Evolutionary conservation across 2,888 invertebrate genomes (phyloP).

Genomic region (Aspidiotus destructor): DNA sequence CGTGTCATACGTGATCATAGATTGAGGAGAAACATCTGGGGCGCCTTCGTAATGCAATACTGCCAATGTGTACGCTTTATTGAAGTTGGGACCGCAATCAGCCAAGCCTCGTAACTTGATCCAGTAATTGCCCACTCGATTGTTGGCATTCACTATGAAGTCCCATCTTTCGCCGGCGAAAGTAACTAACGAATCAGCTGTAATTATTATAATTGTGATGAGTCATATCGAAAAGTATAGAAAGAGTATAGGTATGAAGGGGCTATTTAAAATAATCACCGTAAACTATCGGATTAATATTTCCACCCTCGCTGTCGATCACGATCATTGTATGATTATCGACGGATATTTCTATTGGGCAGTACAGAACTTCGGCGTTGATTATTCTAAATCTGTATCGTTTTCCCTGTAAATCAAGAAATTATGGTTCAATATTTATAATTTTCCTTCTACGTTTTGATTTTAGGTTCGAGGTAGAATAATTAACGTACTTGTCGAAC

Average conservation of each 20-base stretch:
- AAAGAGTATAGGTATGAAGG: background rate
- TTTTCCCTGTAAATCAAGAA: slow-evolving; percentile 48
- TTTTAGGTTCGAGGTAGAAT: too few species aligned
- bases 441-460: background rate
- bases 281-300: slow-evolving; percentile 58
- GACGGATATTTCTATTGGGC: slow-evolving; percentile 71
- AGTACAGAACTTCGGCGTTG: slow-evolving; percentile 78
- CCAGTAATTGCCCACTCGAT: slow-evolving; percentile 65
- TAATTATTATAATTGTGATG: slow-evolving; percentile 35
- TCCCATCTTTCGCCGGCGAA: slow-evolving; percentile 86
- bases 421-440: slow-evolving; percentile 33
- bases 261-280: slow-evolving; percentile 47
- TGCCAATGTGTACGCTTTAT: slow-evolving; percentile 57
- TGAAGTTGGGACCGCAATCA: slow-evolving; percentile 70
- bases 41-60: slow-evolving; percentile 58
- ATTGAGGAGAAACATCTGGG: slow-evolving; percentile 48
- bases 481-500: slow-evolving; percentile 52
- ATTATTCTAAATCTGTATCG: slow-evolving; percentile 71
- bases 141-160: slow-evolving; percentile 65
- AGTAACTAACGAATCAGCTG: slow-evolving; percentile 58
- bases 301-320: slow-evolving; percentile 69
- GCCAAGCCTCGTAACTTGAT: slow-evolving; percentile 72
- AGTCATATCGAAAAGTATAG: too few species aligned
- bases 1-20: slow-evolving; percentile 48
- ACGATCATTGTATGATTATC: slow-evolving; percentile 71